phyloP scores from a whole-genome alignment of 2,888 invertebrate species.

The Cinara cedri region DNA sequence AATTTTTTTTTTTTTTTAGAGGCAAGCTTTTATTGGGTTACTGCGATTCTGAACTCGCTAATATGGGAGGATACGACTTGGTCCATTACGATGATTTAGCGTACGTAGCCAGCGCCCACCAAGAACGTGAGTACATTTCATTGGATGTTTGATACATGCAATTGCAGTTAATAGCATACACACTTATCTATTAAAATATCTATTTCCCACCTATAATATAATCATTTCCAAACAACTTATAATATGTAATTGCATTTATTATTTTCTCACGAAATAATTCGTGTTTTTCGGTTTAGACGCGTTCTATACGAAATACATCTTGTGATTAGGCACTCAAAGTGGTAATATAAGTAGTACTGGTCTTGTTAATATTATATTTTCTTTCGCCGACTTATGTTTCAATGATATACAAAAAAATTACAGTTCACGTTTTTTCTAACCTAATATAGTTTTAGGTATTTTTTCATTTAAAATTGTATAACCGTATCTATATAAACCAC shows the following conservation, averaged over 20 bases:
- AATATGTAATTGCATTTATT: slow-evolving; percentile 1
- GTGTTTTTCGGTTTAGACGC: not conserved
- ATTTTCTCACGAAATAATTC: not conserved
- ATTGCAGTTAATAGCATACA: not conserved
- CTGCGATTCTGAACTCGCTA: slow-evolving; percentile 87
- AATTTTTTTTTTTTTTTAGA: slow-evolving; percentile 65
- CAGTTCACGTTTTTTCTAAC: not conserved
- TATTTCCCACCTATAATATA: not conserved
- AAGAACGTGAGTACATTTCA: slow-evolving; percentile 84
- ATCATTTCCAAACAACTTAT: not conserved
- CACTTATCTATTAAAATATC: not conserved
- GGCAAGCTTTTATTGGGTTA: slow-evolving; percentile 95
- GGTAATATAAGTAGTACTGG: no score
- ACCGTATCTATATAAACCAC: not conserved
- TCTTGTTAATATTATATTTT: not conserved
- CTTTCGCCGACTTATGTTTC: not conserved
- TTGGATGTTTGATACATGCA: not conserved
- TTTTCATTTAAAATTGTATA: not conserved
- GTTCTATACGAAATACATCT: not conserved
- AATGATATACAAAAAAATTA: not conserved
- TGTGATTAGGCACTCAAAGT: slow-evolving; percentile 14
- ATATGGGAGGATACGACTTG: slow-evolving; percentile 95
- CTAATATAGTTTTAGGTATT: not conserved
- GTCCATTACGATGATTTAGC: slow-evolving; percentile 97
- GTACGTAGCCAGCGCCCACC: slow-evolving; percentile 97